These are phyloP conservation scores for Pongo abelii DNA, from an alignment of 2,113 vertebrate species.

Conservation along the genomic window DNA sequence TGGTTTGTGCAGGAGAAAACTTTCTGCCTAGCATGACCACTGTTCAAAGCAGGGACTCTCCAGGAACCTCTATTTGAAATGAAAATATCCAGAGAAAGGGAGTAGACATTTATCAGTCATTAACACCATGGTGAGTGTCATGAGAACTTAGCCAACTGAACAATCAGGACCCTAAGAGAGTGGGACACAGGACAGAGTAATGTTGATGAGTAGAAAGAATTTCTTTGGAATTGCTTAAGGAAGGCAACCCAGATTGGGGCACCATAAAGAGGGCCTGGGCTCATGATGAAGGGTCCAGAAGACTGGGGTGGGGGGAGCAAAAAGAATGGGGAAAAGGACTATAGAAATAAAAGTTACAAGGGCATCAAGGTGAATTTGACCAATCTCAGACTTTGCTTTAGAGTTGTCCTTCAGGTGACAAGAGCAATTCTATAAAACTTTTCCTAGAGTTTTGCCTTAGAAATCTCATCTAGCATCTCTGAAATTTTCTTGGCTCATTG, in stretches of 20 bases:
- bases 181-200: background rate
- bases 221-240: background rate
- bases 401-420: background rate
- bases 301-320: background rate
- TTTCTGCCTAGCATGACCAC: background rate
- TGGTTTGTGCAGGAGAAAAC: background rate
- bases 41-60: conserved; percentile 23
- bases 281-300: background rate
- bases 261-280: background rate
- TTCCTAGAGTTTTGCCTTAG: background rate
- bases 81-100: background rate
- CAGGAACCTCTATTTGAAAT: conserved; percentile 44
- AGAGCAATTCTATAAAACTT: background rate
- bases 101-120: conserved; percentile 1
- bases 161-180: background rate
- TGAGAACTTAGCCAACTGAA: conserved; percentile 14
- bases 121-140: background rate
- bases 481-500: background rate
- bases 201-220: conserved; percentile 3
- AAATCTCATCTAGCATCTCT: background rate
- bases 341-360: background rate
- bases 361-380: background rate
- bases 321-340: background rate
- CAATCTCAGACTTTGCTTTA: background rate
- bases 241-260: background rate